These are phyloP conservation scores for Apomyelois bistriatella DNA, from an alignment of 2,888 invertebrate genomes.

Conservation along the genomic window DNA sequence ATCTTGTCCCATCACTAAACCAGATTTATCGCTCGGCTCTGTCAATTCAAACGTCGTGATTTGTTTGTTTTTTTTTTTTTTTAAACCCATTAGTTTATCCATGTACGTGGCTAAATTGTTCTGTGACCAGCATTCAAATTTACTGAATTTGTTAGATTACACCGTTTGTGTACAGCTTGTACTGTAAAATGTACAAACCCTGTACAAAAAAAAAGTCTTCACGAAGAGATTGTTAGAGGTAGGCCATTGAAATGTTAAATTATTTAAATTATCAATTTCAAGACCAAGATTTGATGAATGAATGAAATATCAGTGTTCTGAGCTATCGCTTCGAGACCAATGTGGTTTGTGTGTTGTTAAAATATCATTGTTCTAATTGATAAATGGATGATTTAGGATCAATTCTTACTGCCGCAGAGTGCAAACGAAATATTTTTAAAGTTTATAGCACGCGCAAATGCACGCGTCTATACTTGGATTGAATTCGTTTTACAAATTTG, in stretches of 20 bases:
- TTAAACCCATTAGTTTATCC: conserved; percentile 33
- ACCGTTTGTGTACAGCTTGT: conserved; percentile 60
- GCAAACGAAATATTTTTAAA: too few species aligned
- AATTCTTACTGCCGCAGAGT: too few species aligned
- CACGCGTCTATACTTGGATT: too few species aligned
- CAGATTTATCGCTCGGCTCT: conserved; percentile 13
- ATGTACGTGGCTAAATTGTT: conserved; percentile 67
- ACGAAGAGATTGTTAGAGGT: conserved; percentile 25
- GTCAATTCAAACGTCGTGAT: conserved; percentile 23
- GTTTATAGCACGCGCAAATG: too few species aligned
- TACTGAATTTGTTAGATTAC: conserved; percentile 36
- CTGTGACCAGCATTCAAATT: conserved; percentile 40
- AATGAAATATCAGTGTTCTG: conserved; percentile 25
- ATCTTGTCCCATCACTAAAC: too few species aligned
- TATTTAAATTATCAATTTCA: conserved; percentile 50
- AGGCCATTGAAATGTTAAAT: conserved; percentile 28
- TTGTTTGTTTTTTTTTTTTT: conserved; percentile 31
- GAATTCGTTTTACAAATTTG: too few species aligned
- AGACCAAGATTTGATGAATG: conserved; percentile 53
- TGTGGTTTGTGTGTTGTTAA: conserved; percentile 37
- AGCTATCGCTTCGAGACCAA: conserved; percentile 38
- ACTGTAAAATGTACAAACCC: conserved; percentile 57
- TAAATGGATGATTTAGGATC: conserved; percentile 38
- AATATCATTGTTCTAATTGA: conserved; percentile 33
- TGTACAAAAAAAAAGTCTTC: conserved; percentile 46